Percentiles rank a stretch among this genome's conserved stretches.
phyloP scores from a whole-genome alignment of 2,113 vertebrate species.

The Sitta europaea region DNA sequence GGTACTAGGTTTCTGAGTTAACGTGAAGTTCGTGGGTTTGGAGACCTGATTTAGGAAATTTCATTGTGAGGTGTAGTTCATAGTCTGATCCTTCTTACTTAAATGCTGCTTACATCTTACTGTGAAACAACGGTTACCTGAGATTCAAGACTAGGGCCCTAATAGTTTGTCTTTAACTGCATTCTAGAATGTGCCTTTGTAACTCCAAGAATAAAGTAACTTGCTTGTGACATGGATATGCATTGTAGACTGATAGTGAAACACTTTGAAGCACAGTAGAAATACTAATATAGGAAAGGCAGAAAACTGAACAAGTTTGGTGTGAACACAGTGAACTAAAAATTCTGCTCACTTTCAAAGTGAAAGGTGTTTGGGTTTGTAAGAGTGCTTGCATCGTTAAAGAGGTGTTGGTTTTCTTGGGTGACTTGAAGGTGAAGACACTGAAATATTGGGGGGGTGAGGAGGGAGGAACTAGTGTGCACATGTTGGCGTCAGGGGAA shows the following conservation, averaged over 20 bases:
- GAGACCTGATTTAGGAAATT: not conserved
- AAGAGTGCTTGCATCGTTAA: rapidly evolving
- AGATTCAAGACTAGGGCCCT: not conserved
- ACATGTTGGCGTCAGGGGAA: not conserved
- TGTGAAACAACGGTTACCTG: not conserved
- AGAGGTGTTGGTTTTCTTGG: not conserved
- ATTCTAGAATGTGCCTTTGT: not conserved
- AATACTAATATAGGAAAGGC: not conserved
- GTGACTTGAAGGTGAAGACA: not conserved
- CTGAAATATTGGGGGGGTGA: not conserved
- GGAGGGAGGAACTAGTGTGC: not conserved
- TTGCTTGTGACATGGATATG: not conserved
- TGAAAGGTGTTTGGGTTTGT: not conserved
- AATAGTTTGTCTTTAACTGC: not conserved
- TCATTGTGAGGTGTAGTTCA: not conserved
- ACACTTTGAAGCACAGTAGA: not conserved
- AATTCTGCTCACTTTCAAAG: not conserved
- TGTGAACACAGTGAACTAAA: not conserved
- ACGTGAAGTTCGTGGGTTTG: not conserved
- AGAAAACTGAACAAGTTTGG: not conserved
- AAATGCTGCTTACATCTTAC: not conserved
- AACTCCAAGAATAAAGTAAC: not conserved
- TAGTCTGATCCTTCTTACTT: not conserved
- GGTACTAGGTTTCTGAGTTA: not conserved
- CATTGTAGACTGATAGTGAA: not conserved